These are phyloP conservation scores for Alces alces DNA, from an alignment of 2,113 vertebrate genomes.

Conservation along the genomic window DNA sequence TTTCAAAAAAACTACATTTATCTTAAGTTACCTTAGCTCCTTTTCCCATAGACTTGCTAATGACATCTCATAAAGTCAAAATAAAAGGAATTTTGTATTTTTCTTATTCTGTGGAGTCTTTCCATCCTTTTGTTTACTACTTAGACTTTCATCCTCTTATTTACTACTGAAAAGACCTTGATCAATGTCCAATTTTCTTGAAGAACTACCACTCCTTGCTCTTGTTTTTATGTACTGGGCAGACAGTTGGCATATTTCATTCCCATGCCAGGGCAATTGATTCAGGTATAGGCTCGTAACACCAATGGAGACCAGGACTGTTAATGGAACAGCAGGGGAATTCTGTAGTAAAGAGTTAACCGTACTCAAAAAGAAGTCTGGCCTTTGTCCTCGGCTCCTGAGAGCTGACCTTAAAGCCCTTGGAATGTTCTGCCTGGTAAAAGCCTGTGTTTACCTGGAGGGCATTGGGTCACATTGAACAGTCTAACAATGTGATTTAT, in stretches of 20 bases:
- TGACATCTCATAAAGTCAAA: background rate
- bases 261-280: background rate
- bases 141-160: background rate
- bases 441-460: background rate
- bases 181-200: background rate
- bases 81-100: background rate
- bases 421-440: background rate
- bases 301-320: background rate
- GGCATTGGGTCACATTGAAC: background rate
- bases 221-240: background rate
- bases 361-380: background rate
- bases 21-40: background rate
- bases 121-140: background rate
- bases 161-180: background rate
- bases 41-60: conserved; percentile 12
- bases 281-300: background rate
- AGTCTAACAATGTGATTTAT: background rate
- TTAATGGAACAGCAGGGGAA: background rate
- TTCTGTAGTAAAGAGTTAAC: background rate
- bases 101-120: background rate
- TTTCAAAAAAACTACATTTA: background rate
- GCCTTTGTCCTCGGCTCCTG: background rate
- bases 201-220: background rate
- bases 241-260: background rate
- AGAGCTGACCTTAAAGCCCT: background rate